Base-by-base conservation (phyloP, 2,888 invertebrate species). In the Lithophane semibrunnea region DNA sequence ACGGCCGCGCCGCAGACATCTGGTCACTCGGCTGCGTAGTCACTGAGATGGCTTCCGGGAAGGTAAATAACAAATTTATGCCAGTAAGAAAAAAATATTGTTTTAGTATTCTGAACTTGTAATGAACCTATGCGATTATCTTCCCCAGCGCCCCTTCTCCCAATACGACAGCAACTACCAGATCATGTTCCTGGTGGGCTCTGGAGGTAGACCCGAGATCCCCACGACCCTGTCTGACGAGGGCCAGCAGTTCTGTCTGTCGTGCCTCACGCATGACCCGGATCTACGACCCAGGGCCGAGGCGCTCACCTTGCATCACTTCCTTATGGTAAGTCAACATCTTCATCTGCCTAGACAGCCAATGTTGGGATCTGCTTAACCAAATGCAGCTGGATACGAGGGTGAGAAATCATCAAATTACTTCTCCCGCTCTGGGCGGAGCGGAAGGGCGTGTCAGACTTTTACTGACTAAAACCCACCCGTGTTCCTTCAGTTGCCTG, bases 11-110 rank as follows among this genome's bases (percentile, higher is more conserved):
- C 3, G 99, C 99, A 5, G 99, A 99, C 96, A 98, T 99, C 91
- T 99, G 99, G 99, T 99, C 99, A 54, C 97, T 99, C 65, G 99
- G 99, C 58, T 99, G 99, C 96, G 99, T 99, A 75, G 98, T 99
- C 82, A 98, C 99, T 0, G 99, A 99, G 95, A 99, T 99, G 99
- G 98, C 98, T 42, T 98, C 99, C 21, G 99, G 99, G 87, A 98
- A 99, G 97, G 98, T 98, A 75, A 58, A 24, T 2, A n/a, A 54
- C 21, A 29, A 2, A 52, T 37, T 21, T 37, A 12, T n/a, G 7
- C 7, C 3, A n/a, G 8, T 63, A 13, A 42, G 1, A 16, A 18
- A 21, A 63, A 61, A 37, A 13, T 0, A 8, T 61, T 2, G 2
- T 29, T 37, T 37, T 21, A n/a, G 37, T 0, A 16, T 44, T 16